Evolutionary conservation across 2,797 vertebrate species (phyloP), one percentile per base, ranked within the genome.

Genomic region (Platyrinchus mystaceus): DNA sequence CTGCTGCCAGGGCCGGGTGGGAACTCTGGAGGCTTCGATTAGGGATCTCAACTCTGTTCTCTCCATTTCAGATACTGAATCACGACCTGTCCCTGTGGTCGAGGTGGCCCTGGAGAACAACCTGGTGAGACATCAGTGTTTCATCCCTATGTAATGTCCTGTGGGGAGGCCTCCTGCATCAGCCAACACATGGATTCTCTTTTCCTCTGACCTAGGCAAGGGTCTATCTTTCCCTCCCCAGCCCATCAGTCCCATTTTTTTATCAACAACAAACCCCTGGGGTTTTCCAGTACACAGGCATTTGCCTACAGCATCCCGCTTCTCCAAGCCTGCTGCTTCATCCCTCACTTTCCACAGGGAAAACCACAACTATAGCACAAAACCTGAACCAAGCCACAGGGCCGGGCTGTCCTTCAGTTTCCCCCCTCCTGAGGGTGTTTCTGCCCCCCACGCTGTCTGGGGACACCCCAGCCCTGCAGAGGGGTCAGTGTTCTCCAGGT

Each of bases 121-220:
- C n/a, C 3, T 8, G 96, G 96, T 96, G 89, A 96, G 96, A 79
- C 44, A 1, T 12, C 5, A 0, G 1, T 32, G 15, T 44, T 63
- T 46, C 4, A 0, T 66, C 43, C 44, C 3, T 0, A 11, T 9
- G 10, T 0, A 1, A 34, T 39, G 39, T 27, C 2, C 0, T 4
- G 9, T 1, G 3, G 66, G 30, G 41, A 50, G 37, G 49, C 71
- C 20, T 88, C 58, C 58, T 23, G 36, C 7, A 3, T 37, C 43
- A 41, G 19, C 62, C 1, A 0, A 53, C 17, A 52, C 1, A 0
- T 0, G 20, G 3, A 4, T 27, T 14, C 10, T 32, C 7, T 14
- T 15, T 68, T 85, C 46, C 47, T 63, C 27, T 62, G 30, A 30
- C 39, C 32, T 71, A n/a, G n/a, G n/a, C 20, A 9, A 47, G 84